Percentiles rank a stretch among this genome's conserved stretches.
phyloP scores from a whole-genome alignment of 2,888 invertebrate genomes.

The Saturnia pavonia region DNA sequence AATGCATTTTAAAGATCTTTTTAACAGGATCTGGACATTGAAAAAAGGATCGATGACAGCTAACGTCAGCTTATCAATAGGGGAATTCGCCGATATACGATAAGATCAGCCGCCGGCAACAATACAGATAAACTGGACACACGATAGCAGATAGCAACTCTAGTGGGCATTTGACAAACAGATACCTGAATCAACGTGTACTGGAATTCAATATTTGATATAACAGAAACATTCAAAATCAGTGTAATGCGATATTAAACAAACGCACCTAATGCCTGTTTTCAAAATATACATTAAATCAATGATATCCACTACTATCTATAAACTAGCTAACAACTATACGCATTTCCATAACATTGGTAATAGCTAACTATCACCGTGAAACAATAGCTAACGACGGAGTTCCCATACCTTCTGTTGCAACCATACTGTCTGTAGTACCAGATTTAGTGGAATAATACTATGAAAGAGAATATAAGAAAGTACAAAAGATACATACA shows the following conservation, averaged over 20 bases:
- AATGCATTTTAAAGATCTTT: background rate
- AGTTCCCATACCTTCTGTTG: background rate
- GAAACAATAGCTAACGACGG: background rate
- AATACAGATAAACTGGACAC: slow-evolving; percentile 44
- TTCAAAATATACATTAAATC: background rate
- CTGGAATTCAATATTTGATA: slow-evolving; percentile 1
- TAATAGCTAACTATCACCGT: background rate
- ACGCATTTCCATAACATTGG: background rate
- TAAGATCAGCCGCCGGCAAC: slow-evolving; percentile 64
- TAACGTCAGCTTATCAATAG: slow-evolving; percentile 36
- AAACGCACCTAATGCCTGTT: background rate
- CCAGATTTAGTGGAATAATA: background rate
- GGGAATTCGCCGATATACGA: slow-evolving; percentile 42
- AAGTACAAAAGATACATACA: too few species aligned
- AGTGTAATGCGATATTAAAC: background rate
- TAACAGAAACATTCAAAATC: background rate
- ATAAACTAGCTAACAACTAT: background rate
- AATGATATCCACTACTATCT: background rate
- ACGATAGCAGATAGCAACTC: slow-evolving; percentile 35
- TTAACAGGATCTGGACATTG: background rate
- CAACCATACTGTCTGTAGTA: background rate
- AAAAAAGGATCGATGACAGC: slow-evolving; percentile 32
- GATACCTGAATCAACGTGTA: slow-evolving; percentile 19
- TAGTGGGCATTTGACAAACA: slow-evolving; percentile 34
- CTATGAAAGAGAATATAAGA: too few species aligned